Conservation (phyloP, 2,797 vertebrate genomes). For the Mionectes olivaceus region DNA sequence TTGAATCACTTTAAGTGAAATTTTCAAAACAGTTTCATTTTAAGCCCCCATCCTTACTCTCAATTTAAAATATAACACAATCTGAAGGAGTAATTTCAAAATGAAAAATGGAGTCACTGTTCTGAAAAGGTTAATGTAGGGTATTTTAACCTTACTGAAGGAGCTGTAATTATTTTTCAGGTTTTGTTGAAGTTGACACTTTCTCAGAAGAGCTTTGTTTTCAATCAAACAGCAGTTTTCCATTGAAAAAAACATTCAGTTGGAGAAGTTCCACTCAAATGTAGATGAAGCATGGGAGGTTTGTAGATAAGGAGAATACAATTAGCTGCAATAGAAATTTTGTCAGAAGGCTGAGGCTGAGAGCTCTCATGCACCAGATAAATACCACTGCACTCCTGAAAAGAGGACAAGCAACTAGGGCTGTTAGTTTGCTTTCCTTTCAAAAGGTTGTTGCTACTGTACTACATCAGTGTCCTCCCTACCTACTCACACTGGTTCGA, state of each 20-base stretch:
- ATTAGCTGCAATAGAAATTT: conserved; percentile 48
- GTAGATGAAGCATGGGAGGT: conserved; percentile 23
- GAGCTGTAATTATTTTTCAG: conserved; percentile 41
- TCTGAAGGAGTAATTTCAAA: conserved; percentile 45
- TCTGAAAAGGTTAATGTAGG: conserved; percentile 36
- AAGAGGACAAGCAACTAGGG: not conserved
- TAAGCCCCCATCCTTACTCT: not conserved
- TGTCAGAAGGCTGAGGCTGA: conserved; percentile 16
- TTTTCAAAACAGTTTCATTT: conserved; percentile 52
- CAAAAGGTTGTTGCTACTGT: not conserved
- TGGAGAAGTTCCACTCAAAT: conserved; percentile 53
- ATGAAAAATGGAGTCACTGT: conserved; percentile 30
- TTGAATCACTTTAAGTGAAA: not conserved
- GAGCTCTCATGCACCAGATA: not conserved
- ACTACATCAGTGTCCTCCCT: not conserved
- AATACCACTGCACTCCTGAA: not conserved
- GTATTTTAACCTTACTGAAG: conserved; percentile 16
- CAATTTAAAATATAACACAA: conserved; percentile 34
- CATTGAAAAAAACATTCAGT: not conserved
- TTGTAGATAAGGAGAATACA: conserved; percentile 52
- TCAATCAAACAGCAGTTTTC: conserved; percentile 47
- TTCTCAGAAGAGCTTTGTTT: conserved; percentile 47
- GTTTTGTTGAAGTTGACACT: conserved; percentile 56
- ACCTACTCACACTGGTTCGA: not conserved
- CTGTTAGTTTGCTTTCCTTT: not conserved